phyloP scores from a whole-genome alignment of 2,888 invertebrate genomes.

The Dicyrtomina minuta region DNA sequence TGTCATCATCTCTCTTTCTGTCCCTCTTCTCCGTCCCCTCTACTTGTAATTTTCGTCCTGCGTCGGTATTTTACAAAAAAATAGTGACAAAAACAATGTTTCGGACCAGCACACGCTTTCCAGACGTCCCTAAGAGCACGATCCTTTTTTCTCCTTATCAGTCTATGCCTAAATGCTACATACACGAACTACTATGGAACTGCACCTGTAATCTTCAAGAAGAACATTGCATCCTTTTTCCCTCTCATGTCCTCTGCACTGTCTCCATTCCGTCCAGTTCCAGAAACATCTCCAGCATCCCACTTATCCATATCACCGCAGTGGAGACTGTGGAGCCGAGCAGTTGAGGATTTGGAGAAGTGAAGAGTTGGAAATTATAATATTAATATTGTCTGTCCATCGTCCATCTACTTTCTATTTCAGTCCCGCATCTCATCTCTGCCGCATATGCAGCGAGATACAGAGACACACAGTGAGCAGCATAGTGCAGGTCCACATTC shows the following conservation, averaged over 20 bases:
- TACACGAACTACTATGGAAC: background rate
- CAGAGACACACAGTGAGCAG: background rate
- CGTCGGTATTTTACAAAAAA: conserved; percentile 25
- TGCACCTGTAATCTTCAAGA: background rate
- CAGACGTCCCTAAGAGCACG: conserved; percentile 13
- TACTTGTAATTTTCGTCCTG: too few species aligned
- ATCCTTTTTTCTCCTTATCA: background rate
- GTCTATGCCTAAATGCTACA: background rate
- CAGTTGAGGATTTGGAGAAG: too few species aligned
- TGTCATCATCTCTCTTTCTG: conserved; percentile 34
- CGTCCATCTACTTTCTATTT: too few species aligned
- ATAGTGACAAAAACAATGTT: conserved; percentile 36
- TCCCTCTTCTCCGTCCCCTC: background rate
- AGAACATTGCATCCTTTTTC: conserved; percentile 2
- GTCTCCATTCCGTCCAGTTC: background rate
- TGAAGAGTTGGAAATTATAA: too few species aligned
- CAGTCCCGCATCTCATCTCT: too few species aligned
- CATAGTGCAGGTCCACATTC: too few species aligned
- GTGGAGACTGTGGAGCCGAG: too few species aligned
- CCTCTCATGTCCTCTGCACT: conserved; percentile 4
- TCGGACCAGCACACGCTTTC: conserved; percentile 30
- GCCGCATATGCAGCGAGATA: background rate
- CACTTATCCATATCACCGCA: too few species aligned
- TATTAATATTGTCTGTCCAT: too few species aligned
- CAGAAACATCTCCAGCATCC: background rate